A percentile compares a stretch with the other conserved stretches of the same genome.
Evolutionary conservation across 2,113 vertebrate genomes (phyloP).

Genomic region (Tragelaphus strepsiceros): DNA sequence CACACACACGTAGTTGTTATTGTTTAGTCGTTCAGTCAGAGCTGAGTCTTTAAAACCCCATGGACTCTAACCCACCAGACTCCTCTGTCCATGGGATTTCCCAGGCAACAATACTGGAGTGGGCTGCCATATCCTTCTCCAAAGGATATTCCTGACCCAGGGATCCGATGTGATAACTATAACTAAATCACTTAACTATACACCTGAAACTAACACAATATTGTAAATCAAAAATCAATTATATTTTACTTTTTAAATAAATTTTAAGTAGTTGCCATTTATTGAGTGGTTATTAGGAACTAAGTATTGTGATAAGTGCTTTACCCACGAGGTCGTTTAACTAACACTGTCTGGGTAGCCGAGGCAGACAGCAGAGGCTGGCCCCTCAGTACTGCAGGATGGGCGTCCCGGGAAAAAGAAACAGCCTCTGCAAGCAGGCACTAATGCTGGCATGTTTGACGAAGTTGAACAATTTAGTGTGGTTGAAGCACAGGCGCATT

Average conservation of each 20-base stretch:
- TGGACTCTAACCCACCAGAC: background rate
- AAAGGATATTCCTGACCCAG: background rate
- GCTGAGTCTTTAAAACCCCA: background rate
- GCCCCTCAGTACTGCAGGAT: background rate
- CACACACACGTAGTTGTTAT: background rate
- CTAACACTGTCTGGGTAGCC: too few species aligned
- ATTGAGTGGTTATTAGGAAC: background rate
- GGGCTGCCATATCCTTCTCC: background rate
- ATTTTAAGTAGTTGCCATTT: background rate
- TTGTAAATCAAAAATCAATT: background rate
- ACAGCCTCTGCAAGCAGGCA: background rate
- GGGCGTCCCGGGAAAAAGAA: background rate
- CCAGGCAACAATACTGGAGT: background rate
- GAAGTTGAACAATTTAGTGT: background rate
- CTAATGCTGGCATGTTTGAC: background rate
- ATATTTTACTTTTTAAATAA: background rate
- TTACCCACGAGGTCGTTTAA: background rate
- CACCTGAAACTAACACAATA: background rate
- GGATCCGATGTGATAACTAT: background rate
- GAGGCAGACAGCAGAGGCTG: background rate
- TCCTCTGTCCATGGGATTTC: background rate
- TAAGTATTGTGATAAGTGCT: background rate
- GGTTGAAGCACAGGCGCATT: background rate
- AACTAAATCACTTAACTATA: background rate
- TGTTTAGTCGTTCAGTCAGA: fast-evolving